Evolutionary conservation across 2,113 vertebrate species (phyloP), one percentile per base, ranked within the genome.

Genomic region (Siphamia tubifer): DNA sequence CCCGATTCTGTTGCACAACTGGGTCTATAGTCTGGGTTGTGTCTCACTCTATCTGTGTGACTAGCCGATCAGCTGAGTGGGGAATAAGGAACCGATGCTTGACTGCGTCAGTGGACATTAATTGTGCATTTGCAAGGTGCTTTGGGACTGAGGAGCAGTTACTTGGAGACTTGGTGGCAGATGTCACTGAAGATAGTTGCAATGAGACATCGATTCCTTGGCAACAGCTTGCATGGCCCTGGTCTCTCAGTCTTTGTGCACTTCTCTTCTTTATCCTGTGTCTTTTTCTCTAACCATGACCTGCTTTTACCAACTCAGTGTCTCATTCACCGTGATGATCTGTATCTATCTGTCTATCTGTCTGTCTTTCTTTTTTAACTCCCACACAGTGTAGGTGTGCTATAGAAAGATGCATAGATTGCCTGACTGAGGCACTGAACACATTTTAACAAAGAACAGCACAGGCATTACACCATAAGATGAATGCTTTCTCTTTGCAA

Each of bases 121-220:
- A 90, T 87, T 86, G 75, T 83, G 71, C 67, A 79, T 89, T 86
- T 81, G 56, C 62, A 60, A 79, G 77, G 74, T 80, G 68, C 66
- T 79, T 81, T 56, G 78, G 79, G 78, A 56, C 51, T 48, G 4
- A 39, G 60, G 40, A 66, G 68, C 67, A 60, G 85, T 88, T 79
- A 81, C 83, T 79, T 81, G 55, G 78, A 83, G 83, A 87, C 83
- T 77, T 60, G 48, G 67, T 68, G 67, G 74, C 85, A 88, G 89
- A 87, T 89, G 87, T 83, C 86, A 82, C 54, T 30, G 62, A 69
- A 78, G 74, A 87, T 84, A 81, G 79, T 82, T 80, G 80, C 81
- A 68, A 63, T 66, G 68, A 78, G 74, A 76, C 79, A 65, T 66
- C 2, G 55, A 83, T 64, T 77, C 72, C 79, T 66, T 77, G 82